Base-by-base conservation (phyloP, 2,113 vertebrate genomes). In the Oreochromis tanganicae region DNA sequence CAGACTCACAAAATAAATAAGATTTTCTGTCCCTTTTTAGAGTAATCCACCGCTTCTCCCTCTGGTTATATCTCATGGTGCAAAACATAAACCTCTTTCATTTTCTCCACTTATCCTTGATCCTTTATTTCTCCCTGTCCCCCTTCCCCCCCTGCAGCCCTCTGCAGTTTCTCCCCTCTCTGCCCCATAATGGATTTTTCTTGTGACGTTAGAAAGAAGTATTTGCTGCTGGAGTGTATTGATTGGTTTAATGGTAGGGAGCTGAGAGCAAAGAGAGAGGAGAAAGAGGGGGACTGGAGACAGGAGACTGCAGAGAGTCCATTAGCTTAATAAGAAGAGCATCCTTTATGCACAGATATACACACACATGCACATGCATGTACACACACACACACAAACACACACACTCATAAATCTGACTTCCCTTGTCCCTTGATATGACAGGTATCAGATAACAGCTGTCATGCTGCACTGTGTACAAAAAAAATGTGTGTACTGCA, bases 241-340 rank as follows among this genome's bases (percentile, higher is more conserved):
- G 95, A 96, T 96, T 92, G 90, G 85, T 94, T 94, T 96, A 96
- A 96, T 96, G 95, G 94, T 82, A 71, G 91, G 78, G 88, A 88
- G 86, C 90, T 93, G 89, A 87, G 91, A 92, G 87, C 85, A 91
- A 55, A 81, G 86, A 86, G 92, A 92, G 88, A 84, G 86, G 73
- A 89, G 88, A 87, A 83, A 92, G 82, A 85, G 84, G 86, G 88
- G 90, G 88, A 85, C 91, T 87, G 92, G 88, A 94, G 92, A 94
- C 85, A 85, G 92, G 86, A 88, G 89, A 94, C 93, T 90, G 91
- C 63, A 68, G 94, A 88, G 87, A 95, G 91, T 95, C 95, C 96
- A 96, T 96, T 96, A 96, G 95, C 94, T 95, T 96, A 96, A 95
- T 96, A 95, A 96, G 91, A 93, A 93, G 75, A 93, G 87, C 89